phyloP scores from a whole-genome alignment of 2,888 invertebrate species.

The Mythimna vitellina region DNA sequence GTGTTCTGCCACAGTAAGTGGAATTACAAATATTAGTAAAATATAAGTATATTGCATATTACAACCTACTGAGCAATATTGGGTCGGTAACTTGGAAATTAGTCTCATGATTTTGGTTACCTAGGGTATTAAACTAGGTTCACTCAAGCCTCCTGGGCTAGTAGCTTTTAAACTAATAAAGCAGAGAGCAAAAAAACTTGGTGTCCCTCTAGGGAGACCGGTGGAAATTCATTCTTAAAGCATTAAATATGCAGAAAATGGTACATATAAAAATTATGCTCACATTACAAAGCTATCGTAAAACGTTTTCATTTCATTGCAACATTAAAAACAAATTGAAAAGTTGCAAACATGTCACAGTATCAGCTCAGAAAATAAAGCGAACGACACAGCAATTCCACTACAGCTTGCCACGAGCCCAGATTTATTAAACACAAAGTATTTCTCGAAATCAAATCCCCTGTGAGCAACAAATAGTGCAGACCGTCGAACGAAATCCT shows the following conservation, averaged over 20 bases:
- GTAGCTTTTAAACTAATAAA: neutral
- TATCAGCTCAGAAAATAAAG: neutral
- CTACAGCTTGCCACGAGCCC: neutral
- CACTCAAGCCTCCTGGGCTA: neutral
- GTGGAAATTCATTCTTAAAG: neutral
- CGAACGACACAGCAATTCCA: neutral
- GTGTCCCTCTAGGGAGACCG: neutral
- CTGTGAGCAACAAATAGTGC: slow-evolving; percentile 36
- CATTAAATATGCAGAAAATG: neutral
- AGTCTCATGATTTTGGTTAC: neutral
- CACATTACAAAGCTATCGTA: slow-evolving; percentile 24
- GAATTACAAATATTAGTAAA: no score
- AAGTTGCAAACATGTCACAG: slow-evolving; percentile 18
- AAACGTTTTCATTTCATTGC: slow-evolving; percentile 26
- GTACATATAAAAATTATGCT: slow-evolving; percentile 8
- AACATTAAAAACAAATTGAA: slow-evolving; percentile 48
- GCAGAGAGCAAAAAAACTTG: neutral
- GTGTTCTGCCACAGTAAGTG: no score
- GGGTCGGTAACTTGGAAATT: no score
- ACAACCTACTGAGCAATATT: neutral
- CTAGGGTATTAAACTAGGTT: neutral
- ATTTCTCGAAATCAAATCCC: slow-evolving; percentile 40
- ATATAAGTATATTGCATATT: no score
- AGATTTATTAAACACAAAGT: slow-evolving; percentile 29
- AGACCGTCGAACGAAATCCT: slow-evolving; percentile 48